phyloP scores from a whole-genome alignment of 2,888 invertebrate species.

The Deilephila porcellus region DNA sequence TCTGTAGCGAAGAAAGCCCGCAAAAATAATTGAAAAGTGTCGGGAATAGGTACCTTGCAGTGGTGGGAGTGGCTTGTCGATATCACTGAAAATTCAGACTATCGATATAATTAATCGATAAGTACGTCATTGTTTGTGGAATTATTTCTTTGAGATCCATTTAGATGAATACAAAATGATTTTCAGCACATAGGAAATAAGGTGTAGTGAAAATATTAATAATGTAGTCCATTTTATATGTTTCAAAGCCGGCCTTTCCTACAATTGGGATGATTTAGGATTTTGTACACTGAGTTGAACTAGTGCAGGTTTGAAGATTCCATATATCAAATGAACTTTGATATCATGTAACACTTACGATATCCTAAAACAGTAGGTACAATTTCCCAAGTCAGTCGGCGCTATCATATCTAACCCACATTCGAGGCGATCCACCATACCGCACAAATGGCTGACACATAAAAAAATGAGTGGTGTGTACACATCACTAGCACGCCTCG shows the following conservation, averaged over 20 bases:
- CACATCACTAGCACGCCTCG: slow-evolving; percentile 67
- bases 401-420: slow-evolving; percentile 21
- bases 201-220: too few species aligned
- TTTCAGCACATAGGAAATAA: too few species aligned
- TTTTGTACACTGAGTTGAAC: too few species aligned
- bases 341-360: too few species aligned
- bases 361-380: too few species aligned
- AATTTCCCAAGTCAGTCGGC: not conserved
- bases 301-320: too few species aligned
- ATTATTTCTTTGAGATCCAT: too few species aligned
- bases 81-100: not conserved
- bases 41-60: slow-evolving; percentile 65
- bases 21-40: slow-evolving; percentile 84
- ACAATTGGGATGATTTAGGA: too few species aligned
- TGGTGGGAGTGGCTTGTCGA: slow-evolving; percentile 40
- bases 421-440: not conserved
- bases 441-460: slow-evolving; percentile 11
- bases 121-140: not conserved
- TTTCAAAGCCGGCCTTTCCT: too few species aligned
- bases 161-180: too few species aligned
- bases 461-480: slow-evolving; percentile 41
- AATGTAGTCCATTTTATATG: too few species aligned
- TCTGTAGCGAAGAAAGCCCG: slow-evolving; percentile 76
- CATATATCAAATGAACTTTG: too few species aligned
- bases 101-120: not conserved